Base-by-base conservation (phyloP, 2,797 vertebrate species). In the Crotalus adamanteus region DNA sequence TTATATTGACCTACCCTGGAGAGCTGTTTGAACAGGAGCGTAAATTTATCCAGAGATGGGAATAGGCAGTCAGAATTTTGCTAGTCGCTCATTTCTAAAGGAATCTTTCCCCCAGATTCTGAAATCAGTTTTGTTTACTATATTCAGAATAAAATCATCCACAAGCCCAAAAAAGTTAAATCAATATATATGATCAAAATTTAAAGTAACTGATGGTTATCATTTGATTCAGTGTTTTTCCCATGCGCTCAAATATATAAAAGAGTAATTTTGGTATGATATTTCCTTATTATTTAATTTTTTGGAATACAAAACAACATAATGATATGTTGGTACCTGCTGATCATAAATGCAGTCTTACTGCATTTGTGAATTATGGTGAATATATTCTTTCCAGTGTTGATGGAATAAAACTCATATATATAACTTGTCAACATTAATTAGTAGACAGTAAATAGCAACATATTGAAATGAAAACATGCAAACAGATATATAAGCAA, bases 361-460 rank as follows among this genome's bases (percentile, higher is more conserved):
- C 6, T 18, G n/a, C 65, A 69, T 69, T 31, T 69, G n/a, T 69
- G 65, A 31, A 69, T 65, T 37, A 14, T 42, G 9, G 25, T 18
- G 53, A 55, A 25, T 89, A 73, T 61, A 28, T 20, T 56, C 0
- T 16, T 89, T 55, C 31, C 14, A 63, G n/a, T n/a, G 28, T 78
- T 51, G 31, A 22, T 25, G 28, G n/a, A n/a, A 31, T 56, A 89
- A 42, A 42, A 13, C 11, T 92, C 28, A 60, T 9, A 90, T 61
- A 8, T 65, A 59, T 93, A 65, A 18, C 86, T 12, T 94, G 11
- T 86, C 91, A 13, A 90, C 8, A 83, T 83, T 83, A 83, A 94
- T 86, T 88, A 93, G 37, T 90, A 83, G 89, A 92, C 93, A 93
- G 94, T 94, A 93, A 94, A 88, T 65, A 86, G 73, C 69, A 63